A percentile compares a stretch with the other conserved stretches of the same genome.
phyloP scores from a whole-genome alignment of 2,113 vertebrate species.

The Atlantisia rogersi region DNA sequence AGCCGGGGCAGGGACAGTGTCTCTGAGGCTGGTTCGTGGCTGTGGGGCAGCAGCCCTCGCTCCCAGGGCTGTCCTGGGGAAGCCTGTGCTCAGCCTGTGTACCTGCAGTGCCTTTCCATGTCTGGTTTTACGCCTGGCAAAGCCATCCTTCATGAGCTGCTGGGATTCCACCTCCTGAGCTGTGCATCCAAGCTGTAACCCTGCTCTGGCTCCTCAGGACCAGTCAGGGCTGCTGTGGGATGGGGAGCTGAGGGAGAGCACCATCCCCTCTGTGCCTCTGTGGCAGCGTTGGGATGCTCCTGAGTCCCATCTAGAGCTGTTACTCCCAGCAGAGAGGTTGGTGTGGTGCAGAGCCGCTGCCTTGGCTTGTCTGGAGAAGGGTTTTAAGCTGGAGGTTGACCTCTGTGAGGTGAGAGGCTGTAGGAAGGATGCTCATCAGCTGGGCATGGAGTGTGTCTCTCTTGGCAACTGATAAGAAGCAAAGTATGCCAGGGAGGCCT shows the following conservation, averaged over 20 bases:
- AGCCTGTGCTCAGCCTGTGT: background rate
- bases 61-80: background rate
- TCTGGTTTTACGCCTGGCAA: background rate
- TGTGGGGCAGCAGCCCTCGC: background rate
- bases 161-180: background rate
- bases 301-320: background rate
- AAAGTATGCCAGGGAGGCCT: background rate
- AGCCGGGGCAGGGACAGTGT: fast-evolving
- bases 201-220: fast-evolving
- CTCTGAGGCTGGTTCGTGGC: background rate
- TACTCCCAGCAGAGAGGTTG: background rate
- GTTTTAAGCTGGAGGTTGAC: background rate
- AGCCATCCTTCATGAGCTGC: background rate
- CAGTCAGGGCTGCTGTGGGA: background rate
- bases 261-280: background rate
- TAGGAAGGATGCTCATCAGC: background rate
- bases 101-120: fast-evolving
- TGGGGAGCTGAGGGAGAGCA: background rate
- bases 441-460: fast-evolving
- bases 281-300: fast-evolving
- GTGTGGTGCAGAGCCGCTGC: background rate
- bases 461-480: background rate
- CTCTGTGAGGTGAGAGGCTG: background rate
- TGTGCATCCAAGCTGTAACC: background rate
- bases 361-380: background rate